Evolutionary conservation across 2,888 invertebrate genomes (phyloP), one percentile per base, ranked within the genome.

Genomic region (Heteropelma amictum): DNA sequence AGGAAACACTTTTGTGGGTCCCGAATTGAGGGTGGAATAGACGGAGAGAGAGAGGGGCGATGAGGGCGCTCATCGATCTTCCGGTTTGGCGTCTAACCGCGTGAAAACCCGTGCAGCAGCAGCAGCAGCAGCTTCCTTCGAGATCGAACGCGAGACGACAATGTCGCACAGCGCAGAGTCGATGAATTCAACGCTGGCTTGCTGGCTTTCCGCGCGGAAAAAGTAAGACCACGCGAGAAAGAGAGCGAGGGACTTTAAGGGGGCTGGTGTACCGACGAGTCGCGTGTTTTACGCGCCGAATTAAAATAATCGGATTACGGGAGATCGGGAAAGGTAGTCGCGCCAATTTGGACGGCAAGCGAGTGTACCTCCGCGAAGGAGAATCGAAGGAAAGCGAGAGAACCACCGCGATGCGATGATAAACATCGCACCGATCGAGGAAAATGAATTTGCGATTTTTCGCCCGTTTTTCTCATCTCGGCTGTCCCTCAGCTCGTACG

Each of bases 221-320:
- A 7, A 6, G 10, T 28, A 14, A n/a, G 49, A 63, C 12, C 5
- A 3, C 6, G 6, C 1, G 38, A 26, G 33, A 21, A n/a, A n/a
- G n/a, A 14, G 19, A 26, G 33, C 42, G 45, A 30, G 54, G 12
- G 21, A 14, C 40, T 35, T n/a, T n/a, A 33, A 35, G 19, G 26
- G 54, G 51, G 23, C 4, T 17, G 65, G 45, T 67, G 54, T 30
- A 35, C 71, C 61, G 75, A 75, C 71, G 71, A 75, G 71, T 67
- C 71, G 71, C 56, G 67, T 81, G 81, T 82, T 81, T 83, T 82
- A 83, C 81, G 78, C 80, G 79, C 78, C 76, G 61, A 76, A 74
- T 77, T 47, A 81, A 83, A 82, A 81, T 83, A 83, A 82, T 83
- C 81, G 75, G 83, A 82, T 83, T 81, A 71, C 47, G 30, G 49